Conservation (phyloP, 2,113 vertebrate species). For the Rhagologus leucostigma region DNA sequence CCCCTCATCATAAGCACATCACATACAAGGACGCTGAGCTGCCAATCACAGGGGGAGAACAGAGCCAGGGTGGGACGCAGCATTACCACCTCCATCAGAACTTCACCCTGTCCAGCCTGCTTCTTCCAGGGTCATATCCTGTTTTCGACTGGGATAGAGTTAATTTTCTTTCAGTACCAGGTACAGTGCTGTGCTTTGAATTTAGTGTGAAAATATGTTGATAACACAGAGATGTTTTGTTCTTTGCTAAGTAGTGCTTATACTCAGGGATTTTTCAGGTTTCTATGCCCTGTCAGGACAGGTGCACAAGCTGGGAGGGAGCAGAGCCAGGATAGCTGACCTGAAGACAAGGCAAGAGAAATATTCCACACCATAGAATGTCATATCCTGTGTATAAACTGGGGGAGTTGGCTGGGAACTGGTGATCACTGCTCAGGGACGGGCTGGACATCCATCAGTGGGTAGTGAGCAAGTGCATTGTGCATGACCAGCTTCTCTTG, state of each 20-base stretch:
- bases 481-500: not conserved
- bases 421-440: not conserved
- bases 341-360: not conserved
- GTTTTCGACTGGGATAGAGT: accelerated
- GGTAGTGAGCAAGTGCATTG: not conserved
- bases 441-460: not conserved
- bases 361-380: not conserved
- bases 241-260: not conserved
- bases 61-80: not conserved
- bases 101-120: not conserved
- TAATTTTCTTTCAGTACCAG: not conserved
- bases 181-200: not conserved
- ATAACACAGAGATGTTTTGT: not conserved
- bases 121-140: not conserved
- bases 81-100: not conserved
- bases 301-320: not conserved
- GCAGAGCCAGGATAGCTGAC: not conserved
- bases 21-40: not conserved
- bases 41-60: not conserved
- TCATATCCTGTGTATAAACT: not conserved
- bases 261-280: not conserved
- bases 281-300: not conserved
- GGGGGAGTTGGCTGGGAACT: not conserved
- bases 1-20: accelerated
- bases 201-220: not conserved